Percentiles rank a stretch among this genome's conserved stretches.
Evolutionary conservation across 2,797 vertebrate species (phyloP).

Genomic region (Geotrypetes seraphini): DNA sequence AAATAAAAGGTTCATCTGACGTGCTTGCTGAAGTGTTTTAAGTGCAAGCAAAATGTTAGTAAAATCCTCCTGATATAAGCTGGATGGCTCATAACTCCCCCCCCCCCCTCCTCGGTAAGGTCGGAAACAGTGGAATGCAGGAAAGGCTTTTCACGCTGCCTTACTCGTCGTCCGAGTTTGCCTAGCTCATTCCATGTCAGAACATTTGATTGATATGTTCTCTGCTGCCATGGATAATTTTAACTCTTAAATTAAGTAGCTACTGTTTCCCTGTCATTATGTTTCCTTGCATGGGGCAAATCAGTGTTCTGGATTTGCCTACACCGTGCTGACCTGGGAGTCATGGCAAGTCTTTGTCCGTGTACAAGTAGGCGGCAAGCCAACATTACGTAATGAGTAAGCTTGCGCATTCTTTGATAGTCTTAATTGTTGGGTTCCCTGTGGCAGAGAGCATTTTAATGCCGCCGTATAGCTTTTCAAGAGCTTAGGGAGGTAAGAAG

Average conservation of each 20-base stretch:
- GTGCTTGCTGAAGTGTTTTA: no score
- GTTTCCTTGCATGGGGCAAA: constrained; percentile 71
- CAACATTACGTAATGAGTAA: constrained; percentile 61
- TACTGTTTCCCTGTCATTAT: constrained; percentile 66
- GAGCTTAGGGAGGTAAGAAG: constrained; percentile 18
- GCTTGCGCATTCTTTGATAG: constrained; percentile 52
- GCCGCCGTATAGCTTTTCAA: constrained; percentile 15
- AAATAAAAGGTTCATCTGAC: no score
- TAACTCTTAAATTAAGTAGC: constrained; percentile 82
- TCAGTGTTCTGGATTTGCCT: constrained; percentile 43
- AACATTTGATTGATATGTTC: constrained; percentile 84
- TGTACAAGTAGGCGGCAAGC: constrained; percentile 42
- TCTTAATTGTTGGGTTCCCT: constrained; percentile 64
- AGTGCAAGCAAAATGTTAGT: constrained; percentile 51
- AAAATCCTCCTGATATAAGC: constrained; percentile 79
- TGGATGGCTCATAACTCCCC: constrained; percentile 71
- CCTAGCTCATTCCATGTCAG: constrained; percentile 65
- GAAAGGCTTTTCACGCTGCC: constrained; percentile 48
- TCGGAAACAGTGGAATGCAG: constrained; percentile 62
- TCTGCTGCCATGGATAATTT: constrained; percentile 85
- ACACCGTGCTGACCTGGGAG: constrained; percentile 40
- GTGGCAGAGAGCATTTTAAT: constrained; percentile 49
- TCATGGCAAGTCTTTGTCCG: constrained; percentile 47
- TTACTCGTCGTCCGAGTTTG: constrained; percentile 50
- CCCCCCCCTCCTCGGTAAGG: no score